Evolutionary conservation across 1,140 invertebrate genomes (phyloP).

Genomic region (Lepidostoma basale): DNA sequence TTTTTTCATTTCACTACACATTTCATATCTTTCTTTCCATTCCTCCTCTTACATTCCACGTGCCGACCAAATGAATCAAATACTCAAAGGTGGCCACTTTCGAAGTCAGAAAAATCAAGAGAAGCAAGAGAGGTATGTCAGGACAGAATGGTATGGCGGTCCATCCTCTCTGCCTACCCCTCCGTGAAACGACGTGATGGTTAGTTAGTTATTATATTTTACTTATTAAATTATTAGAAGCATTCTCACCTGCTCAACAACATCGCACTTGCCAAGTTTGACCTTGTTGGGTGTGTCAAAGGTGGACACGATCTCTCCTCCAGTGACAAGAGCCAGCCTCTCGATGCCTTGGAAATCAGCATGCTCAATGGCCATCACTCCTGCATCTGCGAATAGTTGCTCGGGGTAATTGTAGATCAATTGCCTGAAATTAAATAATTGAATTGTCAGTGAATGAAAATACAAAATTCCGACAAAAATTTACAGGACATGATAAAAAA

Average conservation of each 20-base stretch:
- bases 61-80: no score
- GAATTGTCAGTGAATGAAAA: not conserved
- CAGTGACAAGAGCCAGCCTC: constrained; percentile 93
- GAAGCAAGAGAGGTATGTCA: no score
- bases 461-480: not conserved
- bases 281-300: constrained; percentile 93
- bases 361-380: constrained; percentile 99
- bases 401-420: constrained; percentile 99
- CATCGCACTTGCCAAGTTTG: constrained; percentile 91
- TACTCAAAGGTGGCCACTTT: no score
- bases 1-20: no score
- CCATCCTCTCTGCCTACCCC: no score
- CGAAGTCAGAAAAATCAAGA: no score
- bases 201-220: no score
- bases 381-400: constrained; percentile 97
- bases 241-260: constrained; percentile 86
- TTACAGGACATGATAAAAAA: not conserved
- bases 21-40: no score
- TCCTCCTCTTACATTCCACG: no score
- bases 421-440: constrained; percentile 68
- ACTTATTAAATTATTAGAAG: no score
- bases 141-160: no score
- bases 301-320: constrained; percentile 98
- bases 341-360: constrained; percentile 99
- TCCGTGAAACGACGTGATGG: no score